Base-by-base conservation (phyloP, 2,113 vertebrate genomes). In the Daboia siamensis region DNA sequence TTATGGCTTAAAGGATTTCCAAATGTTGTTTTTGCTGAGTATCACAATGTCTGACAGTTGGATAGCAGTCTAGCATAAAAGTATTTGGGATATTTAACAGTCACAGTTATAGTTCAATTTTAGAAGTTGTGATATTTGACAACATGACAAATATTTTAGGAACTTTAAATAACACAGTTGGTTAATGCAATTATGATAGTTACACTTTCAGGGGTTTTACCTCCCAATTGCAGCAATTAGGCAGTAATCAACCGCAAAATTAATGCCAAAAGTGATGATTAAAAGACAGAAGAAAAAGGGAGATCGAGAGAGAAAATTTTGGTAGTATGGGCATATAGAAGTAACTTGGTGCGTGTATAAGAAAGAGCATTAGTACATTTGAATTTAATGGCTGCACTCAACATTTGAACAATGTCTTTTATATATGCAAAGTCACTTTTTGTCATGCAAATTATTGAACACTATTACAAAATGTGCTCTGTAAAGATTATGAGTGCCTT, bases 391-490 rank as follows among this genome's bases (percentile, higher is more conserved):
- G 86, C 44, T 90, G 44, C 61, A 92, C 93, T 94, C 92, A 94
- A n/a, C 21, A 55, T 86, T 93, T 94, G 90, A 91, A 90, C 11
- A 29, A 29, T 90, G 52, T 61, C 44, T 93, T 95, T 96, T 95
- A 88, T 93, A 92, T 89, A 92, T 93, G 0, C 86, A 91, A 39
- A 96, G 91, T 54, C 92, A 74, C 39, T 92, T 90, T 95, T 96
- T 96, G 93, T 96, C 92, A 97, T 95, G 94, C 88, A 96, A 96
- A 97, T 96, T 0, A 94, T 64, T 95, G 92, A 93, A 91, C 91
- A 80, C 86, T 90, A 92, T 92, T 96, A 94, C 61, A 96, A 87
- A 95, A 95, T 94, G 93, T 96, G 93, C 94, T 95, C 95, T 93
- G 0, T 4, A 95, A 95, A 93, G 74, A 56, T 92, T 94, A 90